A percentile compares a stretch with the other conserved stretches of the same genome.
Evolutionary conservation across 2,113 vertebrate species (phyloP).

Genomic region (Sterrhoptilus dennistouni): DNA sequence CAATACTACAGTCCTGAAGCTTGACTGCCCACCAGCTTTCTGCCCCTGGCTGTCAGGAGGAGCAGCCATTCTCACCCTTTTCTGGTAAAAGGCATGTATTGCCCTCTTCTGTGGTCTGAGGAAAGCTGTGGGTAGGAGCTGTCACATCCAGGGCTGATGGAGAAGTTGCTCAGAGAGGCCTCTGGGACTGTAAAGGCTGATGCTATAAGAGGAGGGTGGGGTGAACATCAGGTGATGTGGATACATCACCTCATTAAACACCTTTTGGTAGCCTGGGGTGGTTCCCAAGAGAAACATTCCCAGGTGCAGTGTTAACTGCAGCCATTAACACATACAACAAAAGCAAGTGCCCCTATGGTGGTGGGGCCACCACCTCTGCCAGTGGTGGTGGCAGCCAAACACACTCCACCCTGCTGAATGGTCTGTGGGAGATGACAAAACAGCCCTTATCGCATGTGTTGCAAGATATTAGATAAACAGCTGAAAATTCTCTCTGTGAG

Average conservation of each 20-base stretch:
- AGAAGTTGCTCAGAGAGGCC: background rate
- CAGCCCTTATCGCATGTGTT: background rate
- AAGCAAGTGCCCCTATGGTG: background rate
- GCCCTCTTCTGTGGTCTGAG: fast-evolving
- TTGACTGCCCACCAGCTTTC: background rate
- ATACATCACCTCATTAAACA: background rate
- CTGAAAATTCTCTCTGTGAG: background rate
- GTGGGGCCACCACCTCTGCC: background rate
- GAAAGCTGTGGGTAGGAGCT: background rate
- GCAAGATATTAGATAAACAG: background rate
- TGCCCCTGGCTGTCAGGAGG: background rate
- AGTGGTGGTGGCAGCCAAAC: background rate
- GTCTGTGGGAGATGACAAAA: background rate
- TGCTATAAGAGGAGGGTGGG: background rate
- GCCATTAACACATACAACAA: background rate
- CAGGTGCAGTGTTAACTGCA: background rate
- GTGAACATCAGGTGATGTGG: background rate
- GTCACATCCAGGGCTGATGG: background rate
- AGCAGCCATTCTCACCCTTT: background rate
- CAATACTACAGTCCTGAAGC: fast-evolving
- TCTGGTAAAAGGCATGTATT: background rate
- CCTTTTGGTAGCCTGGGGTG: constrained; percentile 49
- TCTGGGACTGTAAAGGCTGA: background rate
- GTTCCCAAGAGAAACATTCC: background rate
- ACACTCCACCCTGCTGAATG: background rate